A percentile compares a stretch with the other conserved stretches of the same genome.
Conservation (phyloP, 2,113 vertebrate species). For the Sapayoa aenigma region DNA sequence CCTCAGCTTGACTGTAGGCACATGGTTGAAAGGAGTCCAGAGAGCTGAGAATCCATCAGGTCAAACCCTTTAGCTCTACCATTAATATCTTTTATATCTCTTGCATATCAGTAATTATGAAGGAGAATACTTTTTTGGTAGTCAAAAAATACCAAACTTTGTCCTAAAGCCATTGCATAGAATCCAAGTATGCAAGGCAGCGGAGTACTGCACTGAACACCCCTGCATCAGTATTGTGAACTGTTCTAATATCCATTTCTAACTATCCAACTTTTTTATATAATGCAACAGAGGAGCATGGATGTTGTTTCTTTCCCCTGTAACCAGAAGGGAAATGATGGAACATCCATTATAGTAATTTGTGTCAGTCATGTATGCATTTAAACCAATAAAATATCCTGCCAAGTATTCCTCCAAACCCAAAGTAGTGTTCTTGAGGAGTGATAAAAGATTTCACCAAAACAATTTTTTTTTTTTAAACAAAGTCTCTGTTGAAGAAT, state of each 20-base stretch:
- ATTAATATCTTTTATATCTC: background rate
- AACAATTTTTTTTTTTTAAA: background rate
- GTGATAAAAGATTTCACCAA: background rate
- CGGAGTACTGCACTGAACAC: background rate
- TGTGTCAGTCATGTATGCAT: background rate
- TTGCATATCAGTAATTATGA: background rate
- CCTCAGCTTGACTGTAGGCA: background rate
- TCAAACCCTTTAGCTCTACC: background rate
- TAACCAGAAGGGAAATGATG: background rate
- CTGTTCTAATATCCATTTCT: background rate
- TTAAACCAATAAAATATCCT: slow-evolving; percentile 20
- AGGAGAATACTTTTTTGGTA: background rate
- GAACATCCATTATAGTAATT: slow-evolving; percentile 22
- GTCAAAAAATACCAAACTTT: background rate
- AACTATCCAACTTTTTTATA: background rate
- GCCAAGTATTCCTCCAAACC: background rate
- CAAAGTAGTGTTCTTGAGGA: background rate
- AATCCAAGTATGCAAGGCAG: background rate
- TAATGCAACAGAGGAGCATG: background rate
- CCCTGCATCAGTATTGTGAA: background rate
- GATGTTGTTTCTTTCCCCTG: background rate
- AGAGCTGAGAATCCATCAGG: background rate
- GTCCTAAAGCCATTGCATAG: background rate
- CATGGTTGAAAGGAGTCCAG: background rate
- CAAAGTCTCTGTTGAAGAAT: background rate